Evolutionary conservation across 2,113 vertebrate species (phyloP).

Genomic region (Onychorhynchus coronatus): DNA sequence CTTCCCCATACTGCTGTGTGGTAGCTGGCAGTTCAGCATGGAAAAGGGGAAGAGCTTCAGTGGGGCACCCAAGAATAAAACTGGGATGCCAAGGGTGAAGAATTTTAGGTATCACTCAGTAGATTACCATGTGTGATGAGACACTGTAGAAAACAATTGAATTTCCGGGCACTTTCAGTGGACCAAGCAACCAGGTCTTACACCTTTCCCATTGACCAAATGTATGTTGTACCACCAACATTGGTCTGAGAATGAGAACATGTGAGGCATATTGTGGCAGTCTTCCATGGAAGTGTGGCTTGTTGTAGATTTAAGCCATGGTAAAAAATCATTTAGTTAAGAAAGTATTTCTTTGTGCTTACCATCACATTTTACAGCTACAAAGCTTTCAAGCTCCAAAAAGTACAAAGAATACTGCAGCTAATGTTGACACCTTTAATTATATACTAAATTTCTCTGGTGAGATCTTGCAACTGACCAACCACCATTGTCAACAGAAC

Average conservation of each 20-base stretch:
- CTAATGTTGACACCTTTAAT: neutral
- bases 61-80: neutral
- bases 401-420: neutral
- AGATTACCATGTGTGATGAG: neutral
- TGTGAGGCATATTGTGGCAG: neutral
- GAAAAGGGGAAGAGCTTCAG: neutral
- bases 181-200: neutral
- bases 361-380: neutral
- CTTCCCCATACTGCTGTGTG: neutral
- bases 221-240: neutral
- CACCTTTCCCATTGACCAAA: neutral
- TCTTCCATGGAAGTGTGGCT: neutral
- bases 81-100: neutral
- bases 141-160: neutral
- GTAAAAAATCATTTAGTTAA: neutral
- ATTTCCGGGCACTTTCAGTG: neutral
- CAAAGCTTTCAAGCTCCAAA: neutral
- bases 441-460: neutral
- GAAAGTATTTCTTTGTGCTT: neutral
- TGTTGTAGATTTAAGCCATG: neutral
- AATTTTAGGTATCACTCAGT: neutral
- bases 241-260: neutral
- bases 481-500: neutral
- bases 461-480: neutral
- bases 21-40: neutral